Evolutionary conservation across 2,888 invertebrate species (phyloP).

Genomic region (Cataglyphis rosenhaueri): DNA sequence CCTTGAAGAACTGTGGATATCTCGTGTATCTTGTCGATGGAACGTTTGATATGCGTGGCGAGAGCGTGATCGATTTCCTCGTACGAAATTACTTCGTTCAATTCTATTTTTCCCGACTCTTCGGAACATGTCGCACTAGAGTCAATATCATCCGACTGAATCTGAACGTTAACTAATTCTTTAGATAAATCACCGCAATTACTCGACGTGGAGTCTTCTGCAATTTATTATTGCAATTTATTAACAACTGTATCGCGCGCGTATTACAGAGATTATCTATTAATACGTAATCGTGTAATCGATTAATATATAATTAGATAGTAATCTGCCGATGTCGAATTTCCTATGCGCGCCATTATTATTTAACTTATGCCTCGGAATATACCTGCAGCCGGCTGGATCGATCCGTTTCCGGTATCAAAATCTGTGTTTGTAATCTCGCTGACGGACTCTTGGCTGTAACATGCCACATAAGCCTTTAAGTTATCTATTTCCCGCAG

Average conservation of each 20-base stretch:
- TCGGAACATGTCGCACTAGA: constrained; percentile 35
- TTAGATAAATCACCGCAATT: constrained; percentile 19
- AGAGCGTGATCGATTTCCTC: constrained; percentile 72
- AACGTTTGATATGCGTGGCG: constrained; percentile 67
- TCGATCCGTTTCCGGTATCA: constrained; percentile 44
- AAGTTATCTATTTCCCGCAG: constrained; percentile 67
- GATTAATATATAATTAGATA: background rate
- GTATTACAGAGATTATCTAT: background rate
- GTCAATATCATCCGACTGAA: constrained; percentile 40
- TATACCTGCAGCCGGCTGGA: constrained; percentile 34
- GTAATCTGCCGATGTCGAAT: background rate
- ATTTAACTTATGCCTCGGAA: background rate
- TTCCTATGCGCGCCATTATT: constrained; percentile 2
- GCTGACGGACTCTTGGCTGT: constrained; percentile 31
- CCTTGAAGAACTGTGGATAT: constrained; percentile 72
- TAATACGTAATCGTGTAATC: background rate
- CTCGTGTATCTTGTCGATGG: constrained; percentile 67
- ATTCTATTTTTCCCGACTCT: constrained; percentile 44
- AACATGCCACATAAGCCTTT: constrained; percentile 53
- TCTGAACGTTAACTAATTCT: constrained; percentile 30
- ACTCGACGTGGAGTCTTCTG: constrained; percentile 37
- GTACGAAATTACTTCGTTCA: constrained; percentile 44
- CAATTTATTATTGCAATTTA: constrained; percentile 13
- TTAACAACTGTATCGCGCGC: background rate
- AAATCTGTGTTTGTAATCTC: constrained; percentile 43